These are phyloP conservation scores for Macroramphosus scolopax DNA, from an alignment of 2,797 vertebrate species.

Conservation along the genomic window DNA sequence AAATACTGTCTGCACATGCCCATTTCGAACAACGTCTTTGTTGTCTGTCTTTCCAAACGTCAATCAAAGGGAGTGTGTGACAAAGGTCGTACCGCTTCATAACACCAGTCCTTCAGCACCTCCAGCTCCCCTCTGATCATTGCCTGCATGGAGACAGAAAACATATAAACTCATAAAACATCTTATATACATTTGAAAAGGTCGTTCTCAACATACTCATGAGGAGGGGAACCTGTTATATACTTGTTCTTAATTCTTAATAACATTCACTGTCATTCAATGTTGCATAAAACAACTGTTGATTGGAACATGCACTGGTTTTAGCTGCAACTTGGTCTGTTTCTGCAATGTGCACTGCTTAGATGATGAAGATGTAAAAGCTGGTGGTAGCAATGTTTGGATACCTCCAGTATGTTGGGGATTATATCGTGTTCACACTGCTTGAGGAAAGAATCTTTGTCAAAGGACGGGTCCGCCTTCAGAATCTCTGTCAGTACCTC, in stretches of 20 bases:
- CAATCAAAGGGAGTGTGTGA: neutral
- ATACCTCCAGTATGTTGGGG: constrained; percentile 95
- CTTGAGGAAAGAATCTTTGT: constrained; percentile 90
- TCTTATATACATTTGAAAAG: too few relatives aligned
- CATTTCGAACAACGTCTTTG: neutral
- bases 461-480: constrained; percentile 88
- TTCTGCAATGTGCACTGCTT: neutral
- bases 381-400: too few relatives aligned
- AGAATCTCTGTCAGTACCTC: constrained; percentile 94
- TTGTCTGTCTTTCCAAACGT: neutral
- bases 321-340: neutral
- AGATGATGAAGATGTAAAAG: neutral
- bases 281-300: too few relatives aligned
- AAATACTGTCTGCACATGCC: neutral
- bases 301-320: too few relatives aligned
- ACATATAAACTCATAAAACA: constrained; percentile 2
- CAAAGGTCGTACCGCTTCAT: constrained; percentile 86
- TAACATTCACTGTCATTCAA: too few relatives aligned
- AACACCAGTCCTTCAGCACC: constrained; percentile 96
- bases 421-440: constrained; percentile 92
- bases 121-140: constrained; percentile 94
- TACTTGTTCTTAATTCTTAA: too few relatives aligned
- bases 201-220: too few relatives aligned
- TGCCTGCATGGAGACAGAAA: constrained; percentile 74
- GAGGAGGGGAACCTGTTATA: too few relatives aligned